phyloP scores from a whole-genome alignment of 92 coral and sea anemone species.

The Zoanthus gigantus region DNA sequence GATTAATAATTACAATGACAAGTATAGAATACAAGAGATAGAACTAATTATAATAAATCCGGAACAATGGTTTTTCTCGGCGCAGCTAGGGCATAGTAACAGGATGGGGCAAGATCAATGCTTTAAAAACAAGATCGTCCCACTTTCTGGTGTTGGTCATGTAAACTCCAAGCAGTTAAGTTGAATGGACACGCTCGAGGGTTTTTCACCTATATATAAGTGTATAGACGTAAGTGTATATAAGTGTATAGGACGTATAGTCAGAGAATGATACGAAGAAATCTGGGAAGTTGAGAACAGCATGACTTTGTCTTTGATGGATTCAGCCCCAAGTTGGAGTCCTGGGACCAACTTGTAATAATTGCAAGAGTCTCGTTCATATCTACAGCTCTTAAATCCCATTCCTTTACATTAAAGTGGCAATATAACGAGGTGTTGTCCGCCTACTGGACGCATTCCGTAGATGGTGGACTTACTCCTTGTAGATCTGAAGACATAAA shows the following conservation, averaged over 20 bases:
- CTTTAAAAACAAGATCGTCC: no score
- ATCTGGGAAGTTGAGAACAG: constrained; percentile 57
- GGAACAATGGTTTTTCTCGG: not conserved
- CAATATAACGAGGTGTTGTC: constrained; percentile 52
- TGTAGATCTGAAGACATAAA: constrained; percentile 44
- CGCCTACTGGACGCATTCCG: constrained; percentile 40
- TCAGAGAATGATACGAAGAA: constrained; percentile 51
- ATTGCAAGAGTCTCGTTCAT: constrained; percentile 40
- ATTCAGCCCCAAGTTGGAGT: constrained; percentile 46
- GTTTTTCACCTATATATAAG: not conserved
- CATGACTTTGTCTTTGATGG: constrained; percentile 33
- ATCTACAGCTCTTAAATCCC: not conserved
- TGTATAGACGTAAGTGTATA: not conserved
- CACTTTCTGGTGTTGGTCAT: constrained; percentile 30
- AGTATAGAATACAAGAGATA: no score
- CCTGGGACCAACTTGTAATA: constrained; percentile 27
- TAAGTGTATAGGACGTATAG: constrained; percentile 10
- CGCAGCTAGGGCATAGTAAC: constrained; percentile 45
- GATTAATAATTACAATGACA: no score
- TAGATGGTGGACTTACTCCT: not conserved
- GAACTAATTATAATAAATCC: no score
- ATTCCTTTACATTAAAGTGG: constrained; percentile 5
- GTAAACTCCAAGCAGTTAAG: constrained; percentile 52
- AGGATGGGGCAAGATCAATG: constrained; percentile 22
- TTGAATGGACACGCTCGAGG: constrained; percentile 7